Percentiles rank a stretch among this genome's conserved stretches.
Conservation (phyloP, 2,797 vertebrate species). For the Carapus acus region DNA sequence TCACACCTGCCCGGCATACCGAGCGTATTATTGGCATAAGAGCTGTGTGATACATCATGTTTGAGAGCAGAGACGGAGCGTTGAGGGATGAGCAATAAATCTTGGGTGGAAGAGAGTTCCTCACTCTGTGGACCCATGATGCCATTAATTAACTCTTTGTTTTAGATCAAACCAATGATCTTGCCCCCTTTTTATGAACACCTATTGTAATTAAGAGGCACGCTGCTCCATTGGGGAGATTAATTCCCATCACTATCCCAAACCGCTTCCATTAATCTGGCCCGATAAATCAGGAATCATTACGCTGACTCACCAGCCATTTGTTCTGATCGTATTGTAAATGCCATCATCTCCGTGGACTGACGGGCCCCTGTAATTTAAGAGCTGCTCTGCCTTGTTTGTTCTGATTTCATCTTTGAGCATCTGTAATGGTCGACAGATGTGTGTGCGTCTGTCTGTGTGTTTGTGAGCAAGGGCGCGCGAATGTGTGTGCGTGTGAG, state of each 20-base stretch:
- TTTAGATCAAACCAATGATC: constrained; percentile 32
- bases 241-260: constrained; percentile 32
- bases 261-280: constrained; percentile 47
- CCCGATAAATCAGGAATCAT: constrained; percentile 25
- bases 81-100: constrained; percentile 29
- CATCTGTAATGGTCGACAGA: neutral
- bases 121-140: constrained; percentile 14
- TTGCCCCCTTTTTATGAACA: constrained; percentile 30
- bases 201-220: constrained; percentile 46
- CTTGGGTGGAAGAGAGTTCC: constrained; percentile 4
- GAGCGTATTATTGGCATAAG: neutral
- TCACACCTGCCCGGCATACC: constrained; percentile 1
- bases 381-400: constrained; percentile 10
- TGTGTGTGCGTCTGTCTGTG: neutral
- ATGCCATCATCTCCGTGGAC: constrained; percentile 27
- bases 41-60: constrained; percentile 18
- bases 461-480: neutral
- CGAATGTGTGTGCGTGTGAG: too few relatives aligned
- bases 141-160: constrained; percentile 41
- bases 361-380: constrained; percentile 15
- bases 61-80: constrained; percentile 18
- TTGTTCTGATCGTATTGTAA: constrained; percentile 44
- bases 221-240: constrained; percentile 34
- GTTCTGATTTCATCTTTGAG: neutral
- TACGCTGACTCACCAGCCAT: constrained; percentile 36